These are phyloP conservation scores for Agrypnia vestita DNA, from an alignment of 1,140 invertebrate species.

Conservation along the genomic window DNA sequence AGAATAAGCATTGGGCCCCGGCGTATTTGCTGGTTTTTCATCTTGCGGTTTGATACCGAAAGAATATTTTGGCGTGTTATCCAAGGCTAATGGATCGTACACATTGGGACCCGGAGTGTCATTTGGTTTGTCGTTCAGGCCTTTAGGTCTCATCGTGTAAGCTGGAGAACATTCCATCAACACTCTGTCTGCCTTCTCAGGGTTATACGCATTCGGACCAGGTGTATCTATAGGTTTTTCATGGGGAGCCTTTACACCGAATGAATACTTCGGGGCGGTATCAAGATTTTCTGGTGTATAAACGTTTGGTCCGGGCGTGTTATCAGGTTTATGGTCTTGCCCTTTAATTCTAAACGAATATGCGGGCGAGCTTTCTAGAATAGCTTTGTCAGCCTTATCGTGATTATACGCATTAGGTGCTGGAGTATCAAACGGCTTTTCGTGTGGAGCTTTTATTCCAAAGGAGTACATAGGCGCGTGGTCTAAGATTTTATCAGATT, in stretches of 20 bases:
- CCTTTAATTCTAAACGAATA: slow-evolving; percentile 72
- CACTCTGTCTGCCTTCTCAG: slow-evolving; percentile 78
- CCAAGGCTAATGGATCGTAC: slow-evolving; percentile 71
- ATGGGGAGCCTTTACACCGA: slow-evolving; percentile 64
- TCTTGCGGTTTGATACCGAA: slow-evolving; percentile 64
- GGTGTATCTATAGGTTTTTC: slow-evolving; percentile 67
- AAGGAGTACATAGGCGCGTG: slow-evolving; percentile 76
- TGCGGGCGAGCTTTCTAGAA: slow-evolving; percentile 70
- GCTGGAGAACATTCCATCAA: slow-evolving; percentile 70
- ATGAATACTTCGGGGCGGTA: slow-evolving; percentile 68
- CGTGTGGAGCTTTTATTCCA: slow-evolving; percentile 71
- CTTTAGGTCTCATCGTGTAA: slow-evolving; percentile 72
- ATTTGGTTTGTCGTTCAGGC: slow-evolving; percentile 68
- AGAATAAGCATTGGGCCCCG: slow-evolving; percentile 72
- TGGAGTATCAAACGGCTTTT: slow-evolving; percentile 73
- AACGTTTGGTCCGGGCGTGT: slow-evolving; percentile 84
- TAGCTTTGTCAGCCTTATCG: slow-evolving; percentile 73
- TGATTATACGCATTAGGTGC: slow-evolving; percentile 72
- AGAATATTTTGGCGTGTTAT: slow-evolving; percentile 68
- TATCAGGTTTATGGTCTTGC: slow-evolving; percentile 77
- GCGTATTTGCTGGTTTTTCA: slow-evolving; percentile 66
- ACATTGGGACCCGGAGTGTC: slow-evolving; percentile 74
- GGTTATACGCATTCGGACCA: slow-evolving; percentile 73
- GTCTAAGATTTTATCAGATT: too few species aligned
- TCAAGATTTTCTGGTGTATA: slow-evolving; percentile 83